These are phyloP conservation scores for Beroe forskalii DNA, from an alignment of 37 sponge, comb jelly and placozoan genomes.

Conservation along the genomic window DNA sequence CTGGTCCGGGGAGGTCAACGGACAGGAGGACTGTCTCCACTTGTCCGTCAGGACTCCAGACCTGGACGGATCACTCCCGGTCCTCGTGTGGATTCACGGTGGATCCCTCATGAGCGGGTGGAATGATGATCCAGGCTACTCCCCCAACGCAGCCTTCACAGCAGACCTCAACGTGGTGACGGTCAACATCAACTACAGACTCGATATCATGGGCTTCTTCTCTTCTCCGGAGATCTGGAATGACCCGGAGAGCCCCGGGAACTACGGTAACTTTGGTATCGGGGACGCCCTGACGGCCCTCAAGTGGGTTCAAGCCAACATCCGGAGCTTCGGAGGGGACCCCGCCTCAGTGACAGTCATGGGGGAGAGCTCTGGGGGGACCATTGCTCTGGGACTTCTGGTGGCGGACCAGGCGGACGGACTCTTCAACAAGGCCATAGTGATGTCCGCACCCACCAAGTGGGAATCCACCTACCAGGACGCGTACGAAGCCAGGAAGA, in stretches of 20 bases:
- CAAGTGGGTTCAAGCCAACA: slow-evolving; percentile 55
- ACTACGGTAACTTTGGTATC: slow-evolving; percentile 62
- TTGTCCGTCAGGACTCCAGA: slow-evolving; percentile 29
- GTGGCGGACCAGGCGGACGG: slow-evolving; percentile 59
- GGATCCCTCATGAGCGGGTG: slow-evolving; percentile 49
- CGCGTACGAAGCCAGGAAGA: slow-evolving; percentile 19
- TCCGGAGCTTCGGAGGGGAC: slow-evolving; percentile 46
- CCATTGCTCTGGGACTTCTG: slow-evolving; percentile 29
- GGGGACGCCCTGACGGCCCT: slow-evolving; percentile 48
- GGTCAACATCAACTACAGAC: slow-evolving; percentile 65
- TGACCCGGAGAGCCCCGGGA: slow-evolving; percentile 15
- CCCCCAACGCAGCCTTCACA: slow-evolving; percentile 16
- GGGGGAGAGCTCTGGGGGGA: slow-evolving; percentile 63
- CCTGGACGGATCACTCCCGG: slow-evolving; percentile 6
- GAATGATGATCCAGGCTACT: slow-evolving; percentile 28
- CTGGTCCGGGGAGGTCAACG: background rate
- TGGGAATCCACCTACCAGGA: slow-evolving; percentile 51
- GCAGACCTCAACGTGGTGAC: slow-evolving; percentile 33
- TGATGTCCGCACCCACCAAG: slow-evolving; percentile 9
- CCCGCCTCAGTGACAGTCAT: slow-evolving; percentile 15
- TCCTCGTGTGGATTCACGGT: slow-evolving; percentile 61
- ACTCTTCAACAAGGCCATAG: slow-evolving; percentile 28
- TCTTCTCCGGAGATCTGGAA: slow-evolving; percentile 58
- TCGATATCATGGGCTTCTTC: slow-evolving; percentile 61
- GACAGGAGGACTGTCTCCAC: slow-evolving; percentile 66